phyloP scores from a whole-genome alignment of 2,888 invertebrate species.

The Xestia sexstrigata region DNA sequence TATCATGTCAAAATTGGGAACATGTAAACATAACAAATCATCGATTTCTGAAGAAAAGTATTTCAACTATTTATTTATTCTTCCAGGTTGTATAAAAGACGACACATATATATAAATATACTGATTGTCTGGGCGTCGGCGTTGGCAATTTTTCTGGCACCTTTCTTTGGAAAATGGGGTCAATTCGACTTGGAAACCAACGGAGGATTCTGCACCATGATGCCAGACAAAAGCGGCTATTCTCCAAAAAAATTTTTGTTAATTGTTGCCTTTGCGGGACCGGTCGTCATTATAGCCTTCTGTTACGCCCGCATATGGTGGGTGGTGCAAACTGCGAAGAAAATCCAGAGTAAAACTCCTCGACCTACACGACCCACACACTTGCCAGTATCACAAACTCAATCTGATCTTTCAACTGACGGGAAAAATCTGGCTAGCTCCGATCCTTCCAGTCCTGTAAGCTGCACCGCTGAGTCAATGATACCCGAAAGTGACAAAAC shows the following conservation, averaged over 20 bases:
- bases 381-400: slow-evolving; percentile 53
- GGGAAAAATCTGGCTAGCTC: not conserved
- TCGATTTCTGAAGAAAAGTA: not conserved
- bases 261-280: slow-evolving; percentile 94
- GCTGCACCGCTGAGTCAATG: slow-evolving; percentile 18
- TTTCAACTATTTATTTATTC: not conserved
- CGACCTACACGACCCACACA: slow-evolving; percentile 60
- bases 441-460: slow-evolving; percentile 9
- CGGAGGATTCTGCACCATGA: slow-evolving; percentile 95
- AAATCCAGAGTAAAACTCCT: slow-evolving; percentile 84
- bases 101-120: slow-evolving; percentile 93
- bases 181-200: slow-evolving; percentile 93
- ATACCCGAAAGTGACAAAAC: slow-evolving; percentile 14
- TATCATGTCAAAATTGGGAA: not conserved
- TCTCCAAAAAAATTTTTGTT: slow-evolving; percentile 93
- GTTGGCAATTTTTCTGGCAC: slow-evolving; percentile 92
- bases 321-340: slow-evolving; percentile 93
- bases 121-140: slow-evolving; percentile 93
- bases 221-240: slow-evolving; percentile 91
- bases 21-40: not conserved
- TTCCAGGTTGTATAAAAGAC: slow-evolving; percentile 92
- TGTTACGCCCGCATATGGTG: slow-evolving; percentile 96
- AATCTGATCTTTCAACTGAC: slow-evolving; percentile 23
- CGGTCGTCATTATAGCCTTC: slow-evolving; percentile 95
- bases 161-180: slow-evolving; percentile 94